Conservation (phyloP, 2,888 invertebrate species). For the Dryobotodes eremita region DNA sequence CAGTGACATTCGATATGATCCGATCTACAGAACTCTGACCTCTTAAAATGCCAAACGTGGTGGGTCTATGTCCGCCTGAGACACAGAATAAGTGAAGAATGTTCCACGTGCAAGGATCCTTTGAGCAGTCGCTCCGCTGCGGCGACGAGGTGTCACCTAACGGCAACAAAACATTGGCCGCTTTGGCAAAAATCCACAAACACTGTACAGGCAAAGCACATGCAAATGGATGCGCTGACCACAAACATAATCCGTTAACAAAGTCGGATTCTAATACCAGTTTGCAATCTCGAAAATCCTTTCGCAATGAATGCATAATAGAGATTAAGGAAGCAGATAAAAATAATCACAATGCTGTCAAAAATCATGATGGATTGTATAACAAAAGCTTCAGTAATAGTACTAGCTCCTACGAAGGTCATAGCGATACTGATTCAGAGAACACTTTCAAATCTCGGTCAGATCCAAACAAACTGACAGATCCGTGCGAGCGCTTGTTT, state of each 20-base stretch:
- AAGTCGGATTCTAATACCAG: constrained; percentile 88
- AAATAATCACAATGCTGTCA: constrained; percentile 73
- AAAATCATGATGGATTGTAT: constrained; percentile 79
- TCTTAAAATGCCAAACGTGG: constrained; percentile 81
- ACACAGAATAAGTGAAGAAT: constrained; percentile 81
- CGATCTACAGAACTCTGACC: constrained; percentile 80
- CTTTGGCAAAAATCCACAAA: constrained; percentile 92
- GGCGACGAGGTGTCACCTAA: constrained; percentile 87
- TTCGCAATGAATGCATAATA: constrained; percentile 84
- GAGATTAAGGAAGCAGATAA: constrained; percentile 86
- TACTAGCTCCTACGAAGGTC: constrained; percentile 92
- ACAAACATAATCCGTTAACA: constrained; percentile 84
- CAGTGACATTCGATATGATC: constrained; percentile 84
- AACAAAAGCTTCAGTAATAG: constrained; percentile 91
- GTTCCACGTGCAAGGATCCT: constrained; percentile 90
- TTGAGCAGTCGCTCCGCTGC: constrained; percentile 91
- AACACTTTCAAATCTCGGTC: constrained; percentile 85
- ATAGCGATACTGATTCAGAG: constrained; percentile 92
- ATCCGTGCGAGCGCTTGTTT: constrained; percentile 89
- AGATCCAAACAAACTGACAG: constrained; percentile 80
- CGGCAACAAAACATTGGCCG: constrained; percentile 88
- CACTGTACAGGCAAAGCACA: constrained; percentile 95
- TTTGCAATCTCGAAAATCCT: constrained; percentile 86
- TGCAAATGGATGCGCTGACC: constrained; percentile 93
- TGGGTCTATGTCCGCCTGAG: constrained; percentile 76